Evolutionary conservation across 2,797 vertebrate species (phyloP), one percentile per base, ranked within the genome.

Genomic region (Nasua narica): DNA sequence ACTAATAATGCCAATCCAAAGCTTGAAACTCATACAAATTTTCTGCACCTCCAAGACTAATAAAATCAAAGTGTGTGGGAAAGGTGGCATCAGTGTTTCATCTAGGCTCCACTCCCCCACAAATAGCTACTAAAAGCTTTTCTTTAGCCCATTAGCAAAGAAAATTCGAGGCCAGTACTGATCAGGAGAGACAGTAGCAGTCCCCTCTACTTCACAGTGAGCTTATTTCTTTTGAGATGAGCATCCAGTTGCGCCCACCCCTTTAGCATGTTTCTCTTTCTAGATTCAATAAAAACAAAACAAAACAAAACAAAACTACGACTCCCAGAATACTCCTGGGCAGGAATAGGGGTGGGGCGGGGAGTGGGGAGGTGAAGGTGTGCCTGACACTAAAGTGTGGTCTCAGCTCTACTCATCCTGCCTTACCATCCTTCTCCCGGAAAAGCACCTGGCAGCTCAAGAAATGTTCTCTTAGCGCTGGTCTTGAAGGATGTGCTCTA

Each of bases 281-380:
- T 43, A 29, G 27, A 35, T 16, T 29, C 48, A 29, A 10, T 54
- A 72, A 92, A 92, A 52, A 52, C 14, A 50, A 78, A 90, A 78
- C 19, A 19, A 58, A 29, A 13, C 13, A 27, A 27, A 5, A 92
- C 87, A n/a, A 62, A 3, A 86, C 90, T 95, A 82, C 86, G 94
- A 76, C 65, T 96, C 89, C 94, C 92, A 92, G 79, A 69, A 97
- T 81, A 37, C 56, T 13, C 40, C 19, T 65, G 1, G 0, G 12
- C 91, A 96, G 81, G 32, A 77, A 50, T 0, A 1, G 58, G 43
- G 29, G 21, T 56, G n/a, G 9, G 52, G 5, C 6, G 21, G 52
- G 52, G 52, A 54, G n/a, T n/a, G n/a, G 8, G 1, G 13, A 2
- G 40, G 18, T 12, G 52, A 60, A 23, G 23, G 27, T 7, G 29